Conservation (phyloP, 2,113 vertebrate genomes). For the Ctenomys sociabilis region DNA sequence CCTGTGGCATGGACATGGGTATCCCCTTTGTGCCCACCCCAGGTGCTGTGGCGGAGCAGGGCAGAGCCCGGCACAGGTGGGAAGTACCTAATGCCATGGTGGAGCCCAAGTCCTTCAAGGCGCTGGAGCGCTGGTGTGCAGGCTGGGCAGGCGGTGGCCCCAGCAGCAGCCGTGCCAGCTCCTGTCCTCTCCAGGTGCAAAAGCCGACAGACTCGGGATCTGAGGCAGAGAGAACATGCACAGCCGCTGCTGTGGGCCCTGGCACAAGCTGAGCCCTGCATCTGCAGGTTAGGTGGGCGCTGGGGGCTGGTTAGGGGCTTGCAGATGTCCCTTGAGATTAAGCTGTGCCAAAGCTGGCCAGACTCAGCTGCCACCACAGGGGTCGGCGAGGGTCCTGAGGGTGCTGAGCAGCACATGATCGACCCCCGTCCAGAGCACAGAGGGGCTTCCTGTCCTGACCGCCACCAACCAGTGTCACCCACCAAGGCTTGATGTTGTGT, state of each 20-base stretch:
- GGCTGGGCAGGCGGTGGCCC: slow-evolving; percentile 71
- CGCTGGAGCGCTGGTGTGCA: background rate
- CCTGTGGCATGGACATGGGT: background rate
- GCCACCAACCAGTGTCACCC: slow-evolving; percentile 57
- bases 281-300: background rate
- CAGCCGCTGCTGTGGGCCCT: fast-evolving
- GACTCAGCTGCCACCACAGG: slow-evolving; percentile 52
- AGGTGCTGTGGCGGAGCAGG: background rate
- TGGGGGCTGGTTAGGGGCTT: background rate
- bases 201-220: slow-evolving; percentile 65
- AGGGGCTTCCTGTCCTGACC: slow-evolving; percentile 41
- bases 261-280: background rate
- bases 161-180: slow-evolving; percentile 80
- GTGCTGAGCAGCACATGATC: background rate
- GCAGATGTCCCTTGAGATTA: background rate
- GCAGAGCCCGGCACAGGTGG: background rate
- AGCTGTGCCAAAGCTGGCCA: slow-evolving; percentile 60
- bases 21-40: fast-evolving
- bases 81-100: slow-evolving; percentile 57
- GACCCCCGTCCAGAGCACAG: background rate
- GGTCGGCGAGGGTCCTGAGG: slow-evolving; percentile 65
- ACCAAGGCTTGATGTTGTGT: slow-evolving; percentile 68
- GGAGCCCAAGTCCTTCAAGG: background rate
- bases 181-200: slow-evolving; percentile 85
- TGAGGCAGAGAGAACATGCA: slow-evolving; percentile 67